phyloP scores from a whole-genome alignment of 2,113 vertebrate species.

The Sinocyclocheilus anshuiensis region DNA sequence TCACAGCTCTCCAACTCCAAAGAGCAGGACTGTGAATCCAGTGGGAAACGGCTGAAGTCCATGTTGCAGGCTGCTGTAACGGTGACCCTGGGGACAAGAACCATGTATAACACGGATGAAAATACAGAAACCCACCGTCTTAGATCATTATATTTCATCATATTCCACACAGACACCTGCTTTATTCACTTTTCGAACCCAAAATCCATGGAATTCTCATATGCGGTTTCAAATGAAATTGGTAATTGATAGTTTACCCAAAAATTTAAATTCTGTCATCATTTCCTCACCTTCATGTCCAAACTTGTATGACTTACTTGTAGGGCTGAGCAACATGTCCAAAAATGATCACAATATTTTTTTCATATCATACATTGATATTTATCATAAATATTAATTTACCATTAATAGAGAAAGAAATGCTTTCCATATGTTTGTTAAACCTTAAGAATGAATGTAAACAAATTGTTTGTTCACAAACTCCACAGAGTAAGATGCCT shows the following conservation, averaged over 20 bases:
- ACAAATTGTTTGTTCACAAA: not conserved
- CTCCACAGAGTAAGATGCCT: not conserved
- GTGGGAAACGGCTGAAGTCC: constrained; percentile 95
- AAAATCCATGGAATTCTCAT: constrained; percentile 9
- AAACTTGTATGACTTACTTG: not conserved
- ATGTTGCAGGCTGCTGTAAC: constrained; percentile 98
- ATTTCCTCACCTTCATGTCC: not conserved
- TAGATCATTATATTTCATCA: constrained; percentile 23
- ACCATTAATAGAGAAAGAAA: not conserved
- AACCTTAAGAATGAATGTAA: no score
- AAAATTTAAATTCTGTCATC: not conserved
- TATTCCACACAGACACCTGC: not conserved
- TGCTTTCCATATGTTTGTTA: not conserved
- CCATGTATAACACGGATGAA: constrained; percentile 46
- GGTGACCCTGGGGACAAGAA: constrained; percentile 80
- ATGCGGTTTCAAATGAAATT: not conserved
- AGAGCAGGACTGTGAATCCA: constrained; percentile 94
- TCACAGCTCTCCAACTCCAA: constrained; percentile 96
- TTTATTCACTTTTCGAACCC: not conserved
- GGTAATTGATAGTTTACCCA: not conserved
- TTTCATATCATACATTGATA: not conserved
- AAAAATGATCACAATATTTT: not conserved
- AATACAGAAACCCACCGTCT: not conserved
- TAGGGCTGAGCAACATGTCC: not conserved
- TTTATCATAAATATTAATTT: not conserved